These are phyloP conservation scores for Pollenia griseotomentosa DNA, from an alignment of 2,888 invertebrate species.

Conservation along the genomic window DNA sequence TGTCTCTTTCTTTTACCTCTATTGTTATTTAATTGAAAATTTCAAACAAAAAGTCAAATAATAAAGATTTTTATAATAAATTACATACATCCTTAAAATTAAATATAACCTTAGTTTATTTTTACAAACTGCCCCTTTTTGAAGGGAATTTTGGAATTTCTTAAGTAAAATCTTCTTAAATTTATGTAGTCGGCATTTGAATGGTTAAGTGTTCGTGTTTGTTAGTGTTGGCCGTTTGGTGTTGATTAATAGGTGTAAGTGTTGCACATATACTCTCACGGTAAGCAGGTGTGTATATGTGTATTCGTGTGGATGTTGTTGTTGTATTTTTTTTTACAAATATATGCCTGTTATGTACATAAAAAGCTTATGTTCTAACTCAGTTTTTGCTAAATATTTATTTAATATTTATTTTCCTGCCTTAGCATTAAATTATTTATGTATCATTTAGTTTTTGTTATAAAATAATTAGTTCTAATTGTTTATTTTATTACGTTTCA, in stretches of 20 bases:
- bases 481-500: slow-evolving; percentile 62
- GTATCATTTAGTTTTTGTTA: slow-evolving; percentile 51
- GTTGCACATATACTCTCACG: background rate
- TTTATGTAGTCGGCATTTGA: background rate
- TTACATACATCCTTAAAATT: background rate
- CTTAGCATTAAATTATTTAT: slow-evolving; percentile 50
- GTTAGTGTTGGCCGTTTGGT: background rate
- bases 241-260: background rate
- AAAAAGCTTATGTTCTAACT: slow-evolving; percentile 50
- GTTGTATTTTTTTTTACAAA: slow-evolving; percentile 30
- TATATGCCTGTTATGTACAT: slow-evolving; percentile 42
- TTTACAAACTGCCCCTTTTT: background rate
- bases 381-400: slow-evolving; percentile 51
- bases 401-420: slow-evolving; percentile 40
- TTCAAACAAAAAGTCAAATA: background rate
- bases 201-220: background rate
- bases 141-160: background rate
- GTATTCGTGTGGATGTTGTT: background rate
- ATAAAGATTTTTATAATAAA: background rate
- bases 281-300: background rate
- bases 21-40: background rate
- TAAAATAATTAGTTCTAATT: slow-evolving; percentile 66
- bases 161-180: slow-evolving; percentile 1
- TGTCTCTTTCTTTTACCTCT: slow-evolving; percentile 13
- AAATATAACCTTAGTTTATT: background rate